phyloP scores from a whole-genome alignment of 2,888 invertebrate species.

The Harpalus rufipes region DNA sequence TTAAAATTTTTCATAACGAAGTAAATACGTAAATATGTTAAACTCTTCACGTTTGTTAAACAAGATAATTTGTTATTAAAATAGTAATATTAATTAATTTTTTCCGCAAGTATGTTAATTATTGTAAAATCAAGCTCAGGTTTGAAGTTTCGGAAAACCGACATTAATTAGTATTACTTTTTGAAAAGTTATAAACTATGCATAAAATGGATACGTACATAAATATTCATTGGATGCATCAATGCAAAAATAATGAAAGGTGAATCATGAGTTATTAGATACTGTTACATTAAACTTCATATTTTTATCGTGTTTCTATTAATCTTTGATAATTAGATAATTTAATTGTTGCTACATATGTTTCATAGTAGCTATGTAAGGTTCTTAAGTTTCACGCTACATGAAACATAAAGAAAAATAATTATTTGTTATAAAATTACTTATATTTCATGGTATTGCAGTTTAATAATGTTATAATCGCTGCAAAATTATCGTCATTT shows the following conservation, averaged over 20 bases:
- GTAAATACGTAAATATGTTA: slow-evolving; percentile 35
- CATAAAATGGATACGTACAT: neutral
- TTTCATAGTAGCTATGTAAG: neutral
- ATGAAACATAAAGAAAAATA: neutral
- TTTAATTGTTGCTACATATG: neutral
- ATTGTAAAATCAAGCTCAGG: neutral
- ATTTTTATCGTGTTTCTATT: neutral
- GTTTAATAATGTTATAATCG: too few species aligned
- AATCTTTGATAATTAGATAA: neutral
- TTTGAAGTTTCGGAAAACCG: slow-evolving; percentile 30
- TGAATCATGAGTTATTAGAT: neutral
- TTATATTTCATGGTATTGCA: neutral
- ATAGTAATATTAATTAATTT: slow-evolving; percentile 27
- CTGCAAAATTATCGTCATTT: too few species aligned
- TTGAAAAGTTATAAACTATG: neutral
- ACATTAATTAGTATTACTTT: slow-evolving; percentile 14
- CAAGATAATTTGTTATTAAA: slow-evolving; percentile 50
- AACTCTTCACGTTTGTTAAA: slow-evolving; percentile 47
- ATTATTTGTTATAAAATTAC: neutral
- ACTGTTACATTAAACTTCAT: neutral
- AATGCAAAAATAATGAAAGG: neutral
- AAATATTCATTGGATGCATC: neutral
- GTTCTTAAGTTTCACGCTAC: neutral
- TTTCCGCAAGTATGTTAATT: slow-evolving; percentile 45
- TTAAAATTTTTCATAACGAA: slow-evolving; percentile 20